Base-by-base conservation (phyloP, 64 coral and sea anemone species). In the Montipora capricornis region DNA sequence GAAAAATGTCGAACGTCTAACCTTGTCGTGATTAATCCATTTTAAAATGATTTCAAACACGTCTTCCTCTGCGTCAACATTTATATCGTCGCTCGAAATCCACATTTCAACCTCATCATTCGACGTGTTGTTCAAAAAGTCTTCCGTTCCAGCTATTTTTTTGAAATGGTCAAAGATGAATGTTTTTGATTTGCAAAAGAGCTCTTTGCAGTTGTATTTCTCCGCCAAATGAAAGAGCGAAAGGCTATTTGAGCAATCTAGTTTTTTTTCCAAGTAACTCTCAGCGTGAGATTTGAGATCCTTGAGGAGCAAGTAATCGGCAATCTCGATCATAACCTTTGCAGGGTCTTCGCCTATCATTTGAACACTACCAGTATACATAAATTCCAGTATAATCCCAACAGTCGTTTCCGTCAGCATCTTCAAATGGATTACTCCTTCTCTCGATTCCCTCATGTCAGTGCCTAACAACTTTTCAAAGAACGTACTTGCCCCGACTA, bases 11-110 rank as follows among this genome's bases (percentile, higher is more conserved):
- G 19, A 74, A 1, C 85, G 85, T 17, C 24, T 19, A 44, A 45
- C 26, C n/a, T 14, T 11, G 22, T 58, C 55, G 2, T 47, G 16
- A 15, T n/a, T 24, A n/a, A 87, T 57, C 84, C 84, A 87, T 46
- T 17, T 46, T 70, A 49, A 44, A 87, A 87, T 67, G 45, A 45
- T 3, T 44, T 87, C 60, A 29, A 61, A 87, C 2, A 87, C 62
- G 19, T 49, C 68, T 19, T 87, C 64, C 62, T 87, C 84, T 5
- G 17, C 62, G 4, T 44, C 14, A 10, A 87, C 47, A 46, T 49
- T 67, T 13, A 70, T 74, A 3, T 88, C 71, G n/a, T 88, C 85
- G 45, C 68, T 88, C 47, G 85, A 71, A 49, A 88, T 74, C 64
- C 59, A 88, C 20, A 44, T 20, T 55, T 88, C 20, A 47, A 88